Percentiles rank a stretch among this genome's conserved stretches.
Conservation (phyloP, 2,113 vertebrate genomes). For the Notarius quadriscutis region DNA sequence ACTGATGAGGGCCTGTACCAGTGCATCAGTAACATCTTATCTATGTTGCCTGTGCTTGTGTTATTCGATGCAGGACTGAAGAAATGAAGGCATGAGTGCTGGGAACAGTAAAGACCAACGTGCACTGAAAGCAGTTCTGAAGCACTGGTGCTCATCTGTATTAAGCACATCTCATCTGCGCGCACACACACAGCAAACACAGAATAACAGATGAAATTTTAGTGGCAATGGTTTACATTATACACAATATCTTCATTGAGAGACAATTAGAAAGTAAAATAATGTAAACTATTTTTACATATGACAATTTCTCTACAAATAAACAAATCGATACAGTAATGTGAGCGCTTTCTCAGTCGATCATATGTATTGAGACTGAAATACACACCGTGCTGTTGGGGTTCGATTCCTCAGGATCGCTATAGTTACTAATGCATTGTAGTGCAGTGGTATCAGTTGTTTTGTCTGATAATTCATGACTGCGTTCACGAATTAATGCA, state of each 20-base stretch:
- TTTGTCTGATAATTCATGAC: background rate
- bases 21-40: background rate
- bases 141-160: background rate
- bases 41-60: background rate
- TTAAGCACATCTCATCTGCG: background rate
- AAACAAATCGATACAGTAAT: background rate
- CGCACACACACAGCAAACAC: background rate
- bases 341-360: background rate
- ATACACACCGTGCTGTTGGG: background rate
- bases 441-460: background rate
- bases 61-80: background rate
- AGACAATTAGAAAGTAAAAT: background rate
- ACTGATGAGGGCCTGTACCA: background rate
- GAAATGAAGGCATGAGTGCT: background rate
- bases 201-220: background rate
- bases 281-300: background rate
- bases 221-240: background rate
- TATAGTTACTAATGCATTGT: background rate
- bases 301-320: background rate
- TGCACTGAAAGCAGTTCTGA: background rate
- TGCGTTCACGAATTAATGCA: background rate
- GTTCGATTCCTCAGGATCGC: background rate
- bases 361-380: background rate
- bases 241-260: background rate
- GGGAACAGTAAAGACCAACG: background rate